Evolutionary conservation across 2,888 invertebrate species (phyloP).

Genomic region (Koerneria pararmatus): DNA sequence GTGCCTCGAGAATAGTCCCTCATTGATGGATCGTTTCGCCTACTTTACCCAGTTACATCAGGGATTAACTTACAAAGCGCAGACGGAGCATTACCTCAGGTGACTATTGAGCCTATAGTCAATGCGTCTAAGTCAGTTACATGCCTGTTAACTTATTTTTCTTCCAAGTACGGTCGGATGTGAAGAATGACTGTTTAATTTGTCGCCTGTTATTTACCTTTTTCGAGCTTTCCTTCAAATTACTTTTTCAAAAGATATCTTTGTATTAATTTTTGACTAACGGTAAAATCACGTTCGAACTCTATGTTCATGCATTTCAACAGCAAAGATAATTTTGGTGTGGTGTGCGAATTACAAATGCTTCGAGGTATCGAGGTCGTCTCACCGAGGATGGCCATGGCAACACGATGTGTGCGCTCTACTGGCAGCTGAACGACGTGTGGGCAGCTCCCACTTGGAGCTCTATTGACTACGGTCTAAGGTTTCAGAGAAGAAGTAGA

Average conservation of each 20-base stretch:
- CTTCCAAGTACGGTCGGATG: too few relatives aligned
- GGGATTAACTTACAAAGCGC: slow-evolving; percentile 78
- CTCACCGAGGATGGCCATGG: slow-evolving; percentile 64
- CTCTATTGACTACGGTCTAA: slow-evolving; percentile 75
- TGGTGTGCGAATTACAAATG: too few relatives aligned
- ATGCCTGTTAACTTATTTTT: too few relatives aligned
- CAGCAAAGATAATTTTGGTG: not conserved
- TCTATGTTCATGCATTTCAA: too few relatives aligned
- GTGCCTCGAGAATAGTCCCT: slow-evolving; percentile 7
- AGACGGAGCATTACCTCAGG: slow-evolving; percentile 57
- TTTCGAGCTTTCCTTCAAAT: too few relatives aligned
- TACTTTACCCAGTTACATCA: slow-evolving; percentile 76
- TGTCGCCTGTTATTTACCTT: too few relatives aligned
- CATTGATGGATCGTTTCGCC: slow-evolving; percentile 42
- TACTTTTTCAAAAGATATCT: too few relatives aligned
- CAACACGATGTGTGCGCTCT: slow-evolving; percentile 89
- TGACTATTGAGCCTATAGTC: slow-evolving; percentile 14
- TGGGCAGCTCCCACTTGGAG: slow-evolving; percentile 97
- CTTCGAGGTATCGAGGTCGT: slow-evolving; percentile 32
- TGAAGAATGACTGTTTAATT: too few relatives aligned
- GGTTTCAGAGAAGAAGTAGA: slow-evolving; percentile 12
- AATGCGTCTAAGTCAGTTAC: not conserved
- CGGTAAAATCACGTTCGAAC: too few relatives aligned
- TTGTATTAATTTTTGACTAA: not conserved
- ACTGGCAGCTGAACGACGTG: slow-evolving; percentile 96